These are phyloP conservation scores for Lagopus muta DNA, from an alignment of 2,113 vertebrate genomes.

Conservation along the genomic window DNA sequence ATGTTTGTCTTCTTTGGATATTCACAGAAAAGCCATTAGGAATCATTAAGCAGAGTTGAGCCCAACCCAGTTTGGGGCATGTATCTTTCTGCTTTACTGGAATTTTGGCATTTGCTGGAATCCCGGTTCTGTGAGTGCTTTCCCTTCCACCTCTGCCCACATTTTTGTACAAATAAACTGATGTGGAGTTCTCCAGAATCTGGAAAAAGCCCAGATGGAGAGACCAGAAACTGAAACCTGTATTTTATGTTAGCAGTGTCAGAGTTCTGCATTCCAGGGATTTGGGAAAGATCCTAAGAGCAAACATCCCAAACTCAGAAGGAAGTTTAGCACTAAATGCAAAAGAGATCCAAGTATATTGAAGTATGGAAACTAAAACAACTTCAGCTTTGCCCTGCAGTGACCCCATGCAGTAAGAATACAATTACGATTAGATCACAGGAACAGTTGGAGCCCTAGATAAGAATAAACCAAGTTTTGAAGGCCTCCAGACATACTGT, in stretches of 20 bases:
- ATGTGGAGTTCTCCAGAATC: neutral
- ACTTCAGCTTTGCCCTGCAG: neutral
- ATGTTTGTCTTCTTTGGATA: neutral
- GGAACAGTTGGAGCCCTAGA: neutral
- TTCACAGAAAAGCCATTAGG: neutral
- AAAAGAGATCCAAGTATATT: constrained; percentile 37
- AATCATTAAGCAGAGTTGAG: neutral
- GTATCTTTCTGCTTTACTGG: neutral
- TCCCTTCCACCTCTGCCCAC: neutral
- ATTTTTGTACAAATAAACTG: neutral
- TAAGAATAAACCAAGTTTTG: constrained; percentile 22
- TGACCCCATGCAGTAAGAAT: constrained; percentile 17
- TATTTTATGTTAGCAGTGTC: neutral
- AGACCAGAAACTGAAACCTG: neutral
- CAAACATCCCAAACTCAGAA: constrained; percentile 33
- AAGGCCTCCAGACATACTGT: neutral
- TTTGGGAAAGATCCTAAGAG: constrained; percentile 26
- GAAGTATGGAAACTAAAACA: constrained; percentile 34
- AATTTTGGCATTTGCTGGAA: neutral
- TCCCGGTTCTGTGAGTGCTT: neutral
- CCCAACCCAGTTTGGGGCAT: neutral
- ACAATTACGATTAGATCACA: constrained; percentile 24
- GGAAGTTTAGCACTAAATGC: constrained; percentile 29
- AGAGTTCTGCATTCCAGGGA: constrained; percentile 7
- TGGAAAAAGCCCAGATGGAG: neutral